These are phyloP conservation scores for Trachelipus rathkii DNA, from an alignment of 1,140 invertebrate species.

Conservation along the genomic window DNA sequence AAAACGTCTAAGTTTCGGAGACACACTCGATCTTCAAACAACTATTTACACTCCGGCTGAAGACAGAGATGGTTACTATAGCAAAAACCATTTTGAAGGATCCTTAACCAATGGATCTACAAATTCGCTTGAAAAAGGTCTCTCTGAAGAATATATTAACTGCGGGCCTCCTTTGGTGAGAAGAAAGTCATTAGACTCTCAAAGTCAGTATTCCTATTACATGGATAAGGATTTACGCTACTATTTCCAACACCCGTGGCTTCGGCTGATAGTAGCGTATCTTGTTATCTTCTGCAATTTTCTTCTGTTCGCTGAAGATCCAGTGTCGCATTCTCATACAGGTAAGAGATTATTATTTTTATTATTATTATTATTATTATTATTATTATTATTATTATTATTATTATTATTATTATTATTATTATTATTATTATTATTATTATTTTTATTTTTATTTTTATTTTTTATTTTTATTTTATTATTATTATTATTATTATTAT, in stretches of 20 bases:
- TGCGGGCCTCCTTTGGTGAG: slow-evolving; percentile 39
- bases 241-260: slow-evolving; percentile 59
- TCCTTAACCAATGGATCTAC: slow-evolving; percentile 28
- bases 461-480: no score
- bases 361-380: no score
- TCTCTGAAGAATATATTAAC: slow-evolving; percentile 25
- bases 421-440: no score
- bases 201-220: slow-evolving; percentile 50
- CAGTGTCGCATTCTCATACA: slow-evolving; percentile 57
- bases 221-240: slow-evolving; percentile 56
- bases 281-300: slow-evolving; percentile 60
- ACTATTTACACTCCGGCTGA: slow-evolving; percentile 45
- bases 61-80: slow-evolving; percentile 46
- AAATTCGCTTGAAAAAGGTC: slow-evolving; percentile 32
- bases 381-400: no score
- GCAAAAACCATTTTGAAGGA: slow-evolving; percentile 34
- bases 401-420: no score
- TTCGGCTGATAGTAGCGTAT: slow-evolving; percentile 55
- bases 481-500: no score
- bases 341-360: slow-evolving; percentile 40
- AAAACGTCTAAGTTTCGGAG: slow-evolving; percentile 41
- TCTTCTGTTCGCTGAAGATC: slow-evolving; percentile 59
- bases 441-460: no score
- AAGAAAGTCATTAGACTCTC: slow-evolving; percentile 44
- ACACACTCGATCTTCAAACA: slow-evolving; percentile 35